phyloP scores from a whole-genome alignment of 2,113 vertebrate genomes.

The Pavo muticus region DNA sequence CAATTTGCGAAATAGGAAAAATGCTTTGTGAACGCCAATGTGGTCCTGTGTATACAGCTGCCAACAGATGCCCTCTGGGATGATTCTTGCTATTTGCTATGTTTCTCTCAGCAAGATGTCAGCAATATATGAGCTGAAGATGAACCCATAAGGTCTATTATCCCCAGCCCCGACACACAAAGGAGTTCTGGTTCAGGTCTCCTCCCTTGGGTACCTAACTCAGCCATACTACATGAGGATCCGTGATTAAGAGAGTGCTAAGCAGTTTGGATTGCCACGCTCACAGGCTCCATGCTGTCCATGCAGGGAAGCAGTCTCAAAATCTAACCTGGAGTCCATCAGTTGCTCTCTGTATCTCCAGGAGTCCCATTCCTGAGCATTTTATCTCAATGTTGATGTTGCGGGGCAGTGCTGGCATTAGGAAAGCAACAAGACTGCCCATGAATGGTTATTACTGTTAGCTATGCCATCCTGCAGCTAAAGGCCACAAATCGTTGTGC shows the following conservation, averaged over 20 bases:
- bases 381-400: not conserved
- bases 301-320: not conserved
- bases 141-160: not conserved
- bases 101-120: not conserved
- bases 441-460: not conserved
- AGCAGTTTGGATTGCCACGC: not conserved
- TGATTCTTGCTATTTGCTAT: slow-evolving; percentile 1
- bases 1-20: slow-evolving; percentile 48
- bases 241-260: not conserved
- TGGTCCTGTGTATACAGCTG: not conserved
- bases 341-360: not conserved
- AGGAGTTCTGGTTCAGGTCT: not conserved
- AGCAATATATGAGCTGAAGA: not conserved
- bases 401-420: not conserved
- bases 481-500: not conserved
- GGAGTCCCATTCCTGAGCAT: not conserved
- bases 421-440: not conserved
- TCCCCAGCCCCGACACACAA: not conserved
- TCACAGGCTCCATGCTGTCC: not conserved
- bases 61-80: not conserved
- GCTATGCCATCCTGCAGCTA: not conserved
- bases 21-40: not conserved
- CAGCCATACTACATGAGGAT: rapidly evolving
- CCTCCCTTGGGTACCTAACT: not conserved
- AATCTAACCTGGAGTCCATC: not conserved